A percentile compares a stretch with the other conserved stretches of the same genome.
Conservation (phyloP, 92 coral and sea anemone species). For the Porites divaricata region DNA sequence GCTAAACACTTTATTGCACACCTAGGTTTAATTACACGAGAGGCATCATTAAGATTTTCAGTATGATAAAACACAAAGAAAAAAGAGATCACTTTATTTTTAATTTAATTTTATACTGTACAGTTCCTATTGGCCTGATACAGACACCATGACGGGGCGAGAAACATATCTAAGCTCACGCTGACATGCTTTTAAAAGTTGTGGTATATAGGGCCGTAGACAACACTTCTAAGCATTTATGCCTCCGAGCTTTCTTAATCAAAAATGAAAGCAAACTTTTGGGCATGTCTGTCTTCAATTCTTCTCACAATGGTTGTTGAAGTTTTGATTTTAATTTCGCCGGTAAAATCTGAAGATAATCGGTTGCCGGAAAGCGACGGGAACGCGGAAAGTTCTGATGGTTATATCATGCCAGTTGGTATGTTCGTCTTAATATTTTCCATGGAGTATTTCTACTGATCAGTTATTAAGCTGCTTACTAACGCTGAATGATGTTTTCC, state of each 20-base stretch:
- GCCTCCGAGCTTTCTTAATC: not conserved
- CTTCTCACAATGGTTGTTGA: not conserved
- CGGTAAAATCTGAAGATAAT: not conserved
- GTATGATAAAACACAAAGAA: not conserved
- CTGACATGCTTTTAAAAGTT: not conserved
- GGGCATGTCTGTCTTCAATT: too few species aligned
- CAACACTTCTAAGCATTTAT: not conserved
- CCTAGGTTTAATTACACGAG: not conserved
- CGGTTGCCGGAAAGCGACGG: not conserved
- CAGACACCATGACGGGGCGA: too few species aligned
- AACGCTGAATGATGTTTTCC: not conserved
- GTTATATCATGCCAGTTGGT: slow-evolving; percentile 14
- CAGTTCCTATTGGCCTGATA: too few species aligned
- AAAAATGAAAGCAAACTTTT: not conserved
- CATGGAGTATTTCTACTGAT: not conserved
- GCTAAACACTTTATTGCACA: not conserved
- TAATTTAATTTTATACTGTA: too few species aligned
- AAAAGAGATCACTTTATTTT: not conserved
- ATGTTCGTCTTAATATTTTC: not conserved
- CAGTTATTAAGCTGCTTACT: not conserved
- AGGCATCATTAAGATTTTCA: not conserved
- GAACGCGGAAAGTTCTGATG: not conserved
- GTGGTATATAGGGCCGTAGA: not conserved
- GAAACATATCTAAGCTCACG: too few species aligned
- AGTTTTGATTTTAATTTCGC: not conserved